phyloP scores from a whole-genome alignment of 2,113 vertebrate genomes.

The Eubucco bourcierii region DNA sequence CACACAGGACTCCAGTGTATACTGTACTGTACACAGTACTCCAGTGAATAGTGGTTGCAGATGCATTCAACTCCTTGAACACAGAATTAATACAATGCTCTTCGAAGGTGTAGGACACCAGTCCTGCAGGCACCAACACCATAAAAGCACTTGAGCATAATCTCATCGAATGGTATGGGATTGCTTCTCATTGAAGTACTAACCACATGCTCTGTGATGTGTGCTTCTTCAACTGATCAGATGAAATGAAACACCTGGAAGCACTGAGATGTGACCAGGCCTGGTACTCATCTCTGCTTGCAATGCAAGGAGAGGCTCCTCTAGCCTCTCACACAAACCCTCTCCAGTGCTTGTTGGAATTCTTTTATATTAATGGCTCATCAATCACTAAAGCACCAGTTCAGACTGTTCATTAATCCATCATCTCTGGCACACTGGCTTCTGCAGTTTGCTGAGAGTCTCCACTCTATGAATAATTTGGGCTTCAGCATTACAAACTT shows the following conservation, averaged over 20 bases:
- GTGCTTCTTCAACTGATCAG: neutral
- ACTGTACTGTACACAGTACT: too few relatives aligned
- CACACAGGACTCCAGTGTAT: too few relatives aligned
- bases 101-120: neutral
- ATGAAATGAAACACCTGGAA: neutral
- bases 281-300: neutral
- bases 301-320: neutral
- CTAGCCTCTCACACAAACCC: neutral
- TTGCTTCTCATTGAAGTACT: neutral
- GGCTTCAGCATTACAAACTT: neutral
- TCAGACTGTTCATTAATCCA: too few relatives aligned
- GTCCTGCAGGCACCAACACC: neutral
- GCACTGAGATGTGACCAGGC: neutral
- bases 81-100: neutral
- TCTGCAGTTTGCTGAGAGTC: neutral
- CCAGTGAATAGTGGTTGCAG: neutral
- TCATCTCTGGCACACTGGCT: neutral
- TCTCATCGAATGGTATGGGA: neutral
- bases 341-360: neutral
- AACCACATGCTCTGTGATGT: neutral
- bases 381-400: neutral
- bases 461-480: neutral
- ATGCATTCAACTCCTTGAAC: fast-evolving
- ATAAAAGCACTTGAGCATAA: neutral
- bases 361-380: neutral